Conservation (phyloP, 2,797 vertebrate species). For the Anguilla obscura region DNA sequence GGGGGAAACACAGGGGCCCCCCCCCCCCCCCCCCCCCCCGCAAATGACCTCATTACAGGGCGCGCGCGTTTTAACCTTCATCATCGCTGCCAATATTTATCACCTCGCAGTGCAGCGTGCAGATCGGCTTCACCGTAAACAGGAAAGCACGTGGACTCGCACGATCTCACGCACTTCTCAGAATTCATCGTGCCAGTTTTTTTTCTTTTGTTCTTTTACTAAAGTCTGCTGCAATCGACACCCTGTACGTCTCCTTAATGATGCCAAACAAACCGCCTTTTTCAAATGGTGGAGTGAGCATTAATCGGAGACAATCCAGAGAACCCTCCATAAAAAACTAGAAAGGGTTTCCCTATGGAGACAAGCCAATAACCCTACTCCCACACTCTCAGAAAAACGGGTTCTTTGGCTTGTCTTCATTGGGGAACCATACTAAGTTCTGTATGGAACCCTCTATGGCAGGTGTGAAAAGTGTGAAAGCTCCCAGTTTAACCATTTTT, state of each 20-base stretch:
- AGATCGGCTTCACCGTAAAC: background rate
- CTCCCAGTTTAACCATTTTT: too few relatives aligned
- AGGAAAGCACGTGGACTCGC: background rate
- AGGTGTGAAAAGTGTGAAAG: too few relatives aligned
- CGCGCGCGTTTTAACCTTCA: background rate
- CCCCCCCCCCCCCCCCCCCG: background rate
- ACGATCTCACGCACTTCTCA: background rate
- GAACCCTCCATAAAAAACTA: too few relatives aligned
- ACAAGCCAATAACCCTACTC: too few relatives aligned
- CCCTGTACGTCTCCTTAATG: background rate
- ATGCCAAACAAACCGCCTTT: background rate
- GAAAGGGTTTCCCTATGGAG: too few relatives aligned
- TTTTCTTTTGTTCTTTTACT: too few relatives aligned
- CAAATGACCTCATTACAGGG: background rate
- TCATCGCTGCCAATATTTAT: background rate
- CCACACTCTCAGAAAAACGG: too few relatives aligned
- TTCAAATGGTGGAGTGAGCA: background rate
- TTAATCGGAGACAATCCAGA: too few relatives aligned
- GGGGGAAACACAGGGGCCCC: too few relatives aligned
- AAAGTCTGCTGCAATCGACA: background rate
- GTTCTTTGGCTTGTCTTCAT: too few relatives aligned
- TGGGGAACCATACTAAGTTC: too few relatives aligned
- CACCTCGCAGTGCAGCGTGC: background rate
- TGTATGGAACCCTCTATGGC: too few relatives aligned
- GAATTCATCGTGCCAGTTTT: background rate